phyloP scores from a whole-genome alignment of 92 coral and sea anemone species.

The Phenganax marumi region DNA sequence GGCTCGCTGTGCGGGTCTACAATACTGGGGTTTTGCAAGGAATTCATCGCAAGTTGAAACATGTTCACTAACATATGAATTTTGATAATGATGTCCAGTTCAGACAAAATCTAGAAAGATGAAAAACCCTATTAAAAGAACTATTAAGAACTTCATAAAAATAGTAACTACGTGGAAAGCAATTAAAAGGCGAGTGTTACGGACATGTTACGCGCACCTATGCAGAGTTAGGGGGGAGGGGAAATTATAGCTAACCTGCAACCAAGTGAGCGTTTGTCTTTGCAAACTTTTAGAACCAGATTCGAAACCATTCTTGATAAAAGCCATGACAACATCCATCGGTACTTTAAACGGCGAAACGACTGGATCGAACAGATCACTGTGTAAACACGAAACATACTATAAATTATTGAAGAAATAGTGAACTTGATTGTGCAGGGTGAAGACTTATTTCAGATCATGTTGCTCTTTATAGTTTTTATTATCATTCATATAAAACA shows the following conservation, averaged over 20 bases:
- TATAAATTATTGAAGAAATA: background rate
- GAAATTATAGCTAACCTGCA: constrained; percentile 61
- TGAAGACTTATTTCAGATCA: background rate
- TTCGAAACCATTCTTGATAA: constrained; percentile 80
- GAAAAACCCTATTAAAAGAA: background rate
- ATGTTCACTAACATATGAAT: constrained; percentile 79
- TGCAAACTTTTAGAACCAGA: constrained; percentile 71
- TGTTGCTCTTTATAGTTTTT: too few relatives aligned
- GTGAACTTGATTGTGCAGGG: background rate
- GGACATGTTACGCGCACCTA: background rate
- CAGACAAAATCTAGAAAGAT: constrained; percentile 73
- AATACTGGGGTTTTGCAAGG: constrained; percentile 38
- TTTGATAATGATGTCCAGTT: constrained; percentile 75
- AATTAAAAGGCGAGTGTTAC: background rate
- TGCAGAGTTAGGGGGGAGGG: too few relatives aligned
- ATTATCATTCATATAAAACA: too few relatives aligned
- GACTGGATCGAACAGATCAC: constrained; percentile 89
- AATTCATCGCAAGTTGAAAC: constrained; percentile 75
- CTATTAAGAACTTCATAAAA: background rate
- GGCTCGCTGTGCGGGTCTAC: constrained; percentile 65
- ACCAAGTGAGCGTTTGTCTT: constrained; percentile 88
- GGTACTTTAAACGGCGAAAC: constrained; percentile 79
- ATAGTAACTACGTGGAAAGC: background rate
- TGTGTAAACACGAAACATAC: constrained; percentile 24
- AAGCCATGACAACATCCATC: constrained; percentile 74